phyloP scores from a whole-genome alignment of 2,113 vertebrate species.

The Nibea coibor region DNA sequence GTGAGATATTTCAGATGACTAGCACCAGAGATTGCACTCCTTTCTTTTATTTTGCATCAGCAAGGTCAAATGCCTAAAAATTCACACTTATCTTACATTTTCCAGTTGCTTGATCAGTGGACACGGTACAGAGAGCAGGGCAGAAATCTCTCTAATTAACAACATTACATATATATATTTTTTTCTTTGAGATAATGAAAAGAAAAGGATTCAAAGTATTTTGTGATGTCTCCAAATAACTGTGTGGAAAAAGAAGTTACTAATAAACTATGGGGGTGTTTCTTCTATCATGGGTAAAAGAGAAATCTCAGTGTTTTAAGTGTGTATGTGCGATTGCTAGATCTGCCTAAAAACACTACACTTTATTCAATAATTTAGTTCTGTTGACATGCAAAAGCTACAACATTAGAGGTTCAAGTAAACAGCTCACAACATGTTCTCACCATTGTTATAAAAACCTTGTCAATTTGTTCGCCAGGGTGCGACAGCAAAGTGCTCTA shows the following conservation, averaged over 20 bases:
- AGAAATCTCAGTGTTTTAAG: conserved; percentile 13
- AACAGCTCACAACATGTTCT: conserved; percentile 3
- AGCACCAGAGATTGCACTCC: conserved; percentile 62
- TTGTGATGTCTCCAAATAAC: conserved; percentile 26
- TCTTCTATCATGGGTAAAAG: conserved; percentile 31
- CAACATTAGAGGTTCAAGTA: conserved; percentile 26
- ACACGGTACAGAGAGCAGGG: conserved; percentile 33
- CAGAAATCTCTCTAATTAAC: conserved; percentile 28
- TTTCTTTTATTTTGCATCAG: conserved; percentile 72
- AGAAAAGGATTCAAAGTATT: conserved; percentile 25
- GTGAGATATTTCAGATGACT: conserved; percentile 62
- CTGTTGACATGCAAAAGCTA: conserved; percentile 60
- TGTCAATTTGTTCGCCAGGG: not conserved
- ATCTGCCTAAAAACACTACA: conserved; percentile 46
- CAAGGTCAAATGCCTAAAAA: conserved; percentile 54
- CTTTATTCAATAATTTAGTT: conserved; percentile 6
- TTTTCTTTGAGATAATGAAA: conserved; percentile 22
- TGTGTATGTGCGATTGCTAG: conserved; percentile 14
- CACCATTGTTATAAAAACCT: conserved; percentile 4
- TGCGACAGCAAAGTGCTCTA: conserved; percentile 56
- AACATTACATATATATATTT: conserved; percentile 14
- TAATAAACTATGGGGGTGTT: conserved; percentile 13
- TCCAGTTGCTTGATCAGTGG: conserved; percentile 42
- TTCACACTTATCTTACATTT: conserved; percentile 62
- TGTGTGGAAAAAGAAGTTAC: conserved; percentile 2